Evolutionary conservation across 1,140 invertebrate genomes (phyloP).

Genomic region (Halictus rubicundus): DNA sequence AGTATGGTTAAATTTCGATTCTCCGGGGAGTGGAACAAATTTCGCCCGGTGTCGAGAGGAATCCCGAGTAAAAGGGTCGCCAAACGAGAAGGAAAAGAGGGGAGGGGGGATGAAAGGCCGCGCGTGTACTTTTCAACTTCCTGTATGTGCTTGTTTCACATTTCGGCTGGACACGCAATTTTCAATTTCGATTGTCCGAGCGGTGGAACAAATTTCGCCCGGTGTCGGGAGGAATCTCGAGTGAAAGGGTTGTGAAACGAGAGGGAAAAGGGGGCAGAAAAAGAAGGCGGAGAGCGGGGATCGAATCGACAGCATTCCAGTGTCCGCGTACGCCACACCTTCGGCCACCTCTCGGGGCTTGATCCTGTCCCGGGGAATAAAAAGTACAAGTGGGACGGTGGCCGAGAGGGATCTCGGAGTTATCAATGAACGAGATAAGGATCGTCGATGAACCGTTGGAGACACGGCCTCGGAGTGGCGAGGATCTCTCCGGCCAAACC

Average conservation of each 20-base stretch:
- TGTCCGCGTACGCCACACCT: slow-evolving; percentile 24
- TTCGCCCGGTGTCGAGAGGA: neutral
- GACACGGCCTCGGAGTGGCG: slow-evolving; percentile 27
- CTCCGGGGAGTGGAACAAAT: no score
- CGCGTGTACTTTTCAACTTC: no score
- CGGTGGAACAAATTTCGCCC: no score
- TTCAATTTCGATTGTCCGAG: no score
- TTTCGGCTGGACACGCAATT: no score
- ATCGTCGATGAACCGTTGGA: slow-evolving; percentile 51
- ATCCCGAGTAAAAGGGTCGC: neutral
- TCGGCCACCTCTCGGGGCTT: neutral
- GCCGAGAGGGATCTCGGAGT: slow-evolving; percentile 37
- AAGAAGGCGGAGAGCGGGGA: slow-evolving; percentile 1
- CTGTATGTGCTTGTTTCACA: no score
- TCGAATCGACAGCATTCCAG: slow-evolving; percentile 20
- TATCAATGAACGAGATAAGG: slow-evolving; percentile 68
- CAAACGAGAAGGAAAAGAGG: neutral
- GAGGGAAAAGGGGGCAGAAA: neutral
- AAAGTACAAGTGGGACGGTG: slow-evolving; percentile 21
- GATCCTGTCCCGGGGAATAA: slow-evolving; percentile 1
- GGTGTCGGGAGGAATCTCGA: neutral
- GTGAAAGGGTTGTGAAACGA: neutral
- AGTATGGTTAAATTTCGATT: no score
- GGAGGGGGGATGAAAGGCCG: no score
- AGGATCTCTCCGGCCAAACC: neutral